Conservation (phyloP, 2,888 invertebrate genomes). For the Abscondita cerata region DNA sequence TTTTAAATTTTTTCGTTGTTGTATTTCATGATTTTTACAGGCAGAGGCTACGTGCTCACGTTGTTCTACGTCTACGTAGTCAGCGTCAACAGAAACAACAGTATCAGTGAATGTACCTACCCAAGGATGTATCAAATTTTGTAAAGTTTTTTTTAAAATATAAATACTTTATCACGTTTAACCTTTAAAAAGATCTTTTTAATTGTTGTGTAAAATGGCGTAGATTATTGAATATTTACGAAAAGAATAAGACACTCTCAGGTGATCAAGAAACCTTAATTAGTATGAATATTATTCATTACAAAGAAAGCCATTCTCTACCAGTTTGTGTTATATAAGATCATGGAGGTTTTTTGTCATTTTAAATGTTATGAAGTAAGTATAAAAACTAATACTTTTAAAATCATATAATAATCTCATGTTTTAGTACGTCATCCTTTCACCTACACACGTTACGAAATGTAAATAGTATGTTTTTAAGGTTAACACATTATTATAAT, state of each 20-base stretch:
- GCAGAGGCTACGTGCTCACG: background rate
- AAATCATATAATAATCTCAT: background rate
- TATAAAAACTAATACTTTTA: background rate
- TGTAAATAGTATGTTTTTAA: background rate
- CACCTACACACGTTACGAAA: background rate
- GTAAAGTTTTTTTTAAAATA: background rate
- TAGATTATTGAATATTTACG: no score
- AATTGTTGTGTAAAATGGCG: no score
- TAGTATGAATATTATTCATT: no score
- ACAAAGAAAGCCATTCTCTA: no score
- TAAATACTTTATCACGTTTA: background rate
- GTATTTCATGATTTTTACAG: background rate
- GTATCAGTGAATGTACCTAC: background rate
- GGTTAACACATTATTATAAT: conserved; percentile 4
- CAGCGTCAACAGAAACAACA: background rate
- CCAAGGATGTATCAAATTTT: background rate
- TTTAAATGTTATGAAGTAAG: conserved; percentile 1
- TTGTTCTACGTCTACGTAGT: background rate
- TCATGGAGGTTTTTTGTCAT: no score
- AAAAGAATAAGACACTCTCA: no score
- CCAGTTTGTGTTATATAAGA: no score
- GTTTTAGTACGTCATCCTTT: background rate
- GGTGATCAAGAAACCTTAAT: no score
- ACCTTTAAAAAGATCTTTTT: background rate
- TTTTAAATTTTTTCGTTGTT: background rate